Evolutionary conservation across 2,888 invertebrate species (phyloP), one percentile per base, ranked within the genome.

Genomic region (Aphodius sticticus): DNA sequence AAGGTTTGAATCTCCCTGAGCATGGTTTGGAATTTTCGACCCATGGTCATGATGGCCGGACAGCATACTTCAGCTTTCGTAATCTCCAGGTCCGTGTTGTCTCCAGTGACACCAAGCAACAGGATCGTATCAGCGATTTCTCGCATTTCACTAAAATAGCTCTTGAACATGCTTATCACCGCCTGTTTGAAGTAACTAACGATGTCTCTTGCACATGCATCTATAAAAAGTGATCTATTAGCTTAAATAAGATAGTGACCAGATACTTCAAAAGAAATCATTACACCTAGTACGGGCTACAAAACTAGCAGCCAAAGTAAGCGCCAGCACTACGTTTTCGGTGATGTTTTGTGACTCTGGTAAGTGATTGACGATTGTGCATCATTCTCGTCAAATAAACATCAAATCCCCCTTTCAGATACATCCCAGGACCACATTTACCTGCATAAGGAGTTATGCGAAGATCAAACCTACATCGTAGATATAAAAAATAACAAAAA

Each of bases 31-130:
- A 53, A 78, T 69, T 78, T 78, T 15, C 16, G 36, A 1, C 35
- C 74, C 69, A 72, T 36, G n/a, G 75, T 70, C 14, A 78, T 69
- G 7, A 80, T 76, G 7, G 70, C 75, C 15, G 77, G 80, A 6
- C 78, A 78, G 53, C 75, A 80, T 7, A 77, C 53, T 75, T 80
- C 80, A n/a, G 80, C 69, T 76, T 76, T 76, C n/a, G 77, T 38
- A 5, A 70, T 35, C 6, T 70, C 72, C n/a, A 78, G 69, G 16
- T 78, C 78, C 71, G 74, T 71, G 9, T 69, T 78, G 16, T 76
- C 37, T 0, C 35, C 76, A 16, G 78, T 75, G 36, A 80, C 70
- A 14, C 74, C 78, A n/a, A 78, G 53, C 16, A 76, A 26, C 15
- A 77, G 26, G 16, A 80, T 78, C 38, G 69, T 78, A 38, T 78